Base-by-base conservation (phyloP, 2,888 invertebrate species). In the Scaptomyza polygonia region DNA sequence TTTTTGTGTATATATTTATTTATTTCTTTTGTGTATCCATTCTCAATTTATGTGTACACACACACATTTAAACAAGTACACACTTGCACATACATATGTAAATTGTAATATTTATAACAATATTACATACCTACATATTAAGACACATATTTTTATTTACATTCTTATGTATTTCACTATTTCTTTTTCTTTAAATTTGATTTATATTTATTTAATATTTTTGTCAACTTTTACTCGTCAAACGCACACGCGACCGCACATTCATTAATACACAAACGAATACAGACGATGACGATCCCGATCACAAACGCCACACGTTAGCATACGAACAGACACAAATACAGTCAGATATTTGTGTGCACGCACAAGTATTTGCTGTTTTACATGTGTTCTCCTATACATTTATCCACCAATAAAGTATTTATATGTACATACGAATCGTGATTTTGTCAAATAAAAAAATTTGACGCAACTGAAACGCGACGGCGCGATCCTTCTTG, bases 221-320 rank as follows among this genome's bases (percentile, higher is more conserved):
- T 49, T 49, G 27, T 8, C 42, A 53, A 68, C 69, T 49, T 73
- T 59, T 52, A 48, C 57, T 70, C 51, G 45, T 57, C 45, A 69
- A 57, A 75, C 64, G 64, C 64, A 72, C 58, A 69, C 55, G 76
- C 54, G 43, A 63, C 49, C 53, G 62, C 45, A 57, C 56, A 48
- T n/a, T 21, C 18, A 44, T 30, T 34, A n/a, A 64, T 27, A 44
- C 44, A 34, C 40, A 65, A 54, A 25, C 62, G 45, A 47, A 47
- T 58, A 16, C 75, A 32, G 44, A 51, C 71, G 56, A 63, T 54
- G 71, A 70, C 72, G 72, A 72, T 71, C 51, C 54, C 67, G 70
- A 67, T 72, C 54, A 42, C 59, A 51, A 42, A 57, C 45, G 44
- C 48, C 53, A 63, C 53, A 74, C 56, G 44, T 51, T 57, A 68